phyloP scores from a whole-genome alignment of 2,888 invertebrate genomes.

The Acleris holmiana region DNA sequence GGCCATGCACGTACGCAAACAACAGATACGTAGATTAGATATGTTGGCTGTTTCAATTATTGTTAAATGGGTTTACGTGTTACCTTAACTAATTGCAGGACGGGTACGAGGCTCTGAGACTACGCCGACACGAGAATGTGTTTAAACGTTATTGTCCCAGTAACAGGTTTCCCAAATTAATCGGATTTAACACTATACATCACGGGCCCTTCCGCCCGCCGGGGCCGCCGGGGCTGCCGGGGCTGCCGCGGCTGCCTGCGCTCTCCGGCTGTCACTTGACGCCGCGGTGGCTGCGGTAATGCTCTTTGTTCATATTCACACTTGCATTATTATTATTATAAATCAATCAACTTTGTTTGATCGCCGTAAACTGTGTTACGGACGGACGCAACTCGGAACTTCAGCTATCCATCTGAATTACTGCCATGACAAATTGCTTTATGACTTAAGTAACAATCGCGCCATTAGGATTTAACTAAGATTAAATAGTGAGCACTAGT shows the following conservation, averaged over 20 bases:
- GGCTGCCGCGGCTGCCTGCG: slow-evolving; percentile 18
- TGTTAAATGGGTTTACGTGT: slow-evolving; percentile 46
- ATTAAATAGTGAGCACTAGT: neutral
- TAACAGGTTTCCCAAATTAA: slow-evolving; percentile 71
- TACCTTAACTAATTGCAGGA: slow-evolving; percentile 56
- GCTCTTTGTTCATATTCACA: slow-evolving; percentile 14
- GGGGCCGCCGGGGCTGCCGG: slow-evolving; percentile 36
- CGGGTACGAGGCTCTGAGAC: slow-evolving; percentile 45
- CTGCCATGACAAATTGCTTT: slow-evolving; percentile 29
- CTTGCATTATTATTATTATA: slow-evolving; percentile 18
- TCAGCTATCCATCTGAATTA: slow-evolving; percentile 32
- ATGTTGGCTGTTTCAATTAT: slow-evolving; percentile 54
- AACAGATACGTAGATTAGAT: slow-evolving; percentile 37
- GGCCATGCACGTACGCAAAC: slow-evolving; percentile 35
- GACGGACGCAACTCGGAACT: slow-evolving; percentile 24
- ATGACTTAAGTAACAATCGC: slow-evolving; percentile 23
- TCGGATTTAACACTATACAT: slow-evolving; percentile 68
- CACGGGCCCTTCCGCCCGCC: slow-evolving; percentile 56
- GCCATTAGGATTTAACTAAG: slow-evolving; percentile 2
- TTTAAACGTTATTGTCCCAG: slow-evolving; percentile 69
- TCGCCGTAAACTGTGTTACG: slow-evolving; percentile 17
- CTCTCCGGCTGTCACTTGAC: slow-evolving; percentile 17
- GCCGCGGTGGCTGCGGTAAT: neutral
- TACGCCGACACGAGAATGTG: slow-evolving; percentile 61
- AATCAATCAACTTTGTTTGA: slow-evolving; percentile 25